A percentile compares a stretch with the other conserved stretches of the same genome.
phyloP scores from a whole-genome alignment of 2,888 invertebrate species.

The Pterostichus niger region DNA sequence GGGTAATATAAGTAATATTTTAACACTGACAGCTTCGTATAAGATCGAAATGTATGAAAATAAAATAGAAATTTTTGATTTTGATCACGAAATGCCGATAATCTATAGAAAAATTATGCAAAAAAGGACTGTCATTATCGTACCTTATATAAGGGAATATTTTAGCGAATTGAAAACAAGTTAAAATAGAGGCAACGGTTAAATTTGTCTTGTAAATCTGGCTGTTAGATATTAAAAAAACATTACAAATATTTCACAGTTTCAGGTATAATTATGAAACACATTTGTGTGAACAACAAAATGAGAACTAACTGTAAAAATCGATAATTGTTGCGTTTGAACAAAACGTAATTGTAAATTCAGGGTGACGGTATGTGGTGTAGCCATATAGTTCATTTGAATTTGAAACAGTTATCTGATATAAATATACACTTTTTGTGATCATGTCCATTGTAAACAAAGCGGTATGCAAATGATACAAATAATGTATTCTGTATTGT shows the following conservation, averaged over 20 bases:
- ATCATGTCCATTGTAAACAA: conserved; percentile 44
- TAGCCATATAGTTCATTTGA: conserved; percentile 20
- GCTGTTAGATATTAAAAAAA: too few relatives aligned
- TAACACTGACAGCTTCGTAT: too few relatives aligned
- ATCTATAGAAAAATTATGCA: too few relatives aligned
- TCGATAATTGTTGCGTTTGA: conserved; percentile 10
- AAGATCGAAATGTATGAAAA: too few relatives aligned
- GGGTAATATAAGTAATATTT: too few relatives aligned
- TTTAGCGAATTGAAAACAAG: too few relatives aligned
- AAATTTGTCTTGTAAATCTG: too few relatives aligned
- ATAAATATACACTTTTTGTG: conserved; percentile 33
- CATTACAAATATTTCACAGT: not conserved
- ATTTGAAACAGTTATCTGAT: conserved; percentile 53
- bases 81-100: too few relatives aligned
- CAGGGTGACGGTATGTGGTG: conserved; percentile 5
- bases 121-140: too few relatives aligned
- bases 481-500: conserved; percentile 5
- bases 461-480: conserved; percentile 13
- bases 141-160: too few relatives aligned
- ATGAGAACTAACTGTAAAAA: conserved; percentile 12
- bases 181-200: too few relatives aligned
- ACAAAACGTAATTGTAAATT: conserved; percentile 21
- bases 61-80: too few relatives aligned
- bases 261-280: not conserved
- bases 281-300: not conserved